A percentile compares a stretch with the other conserved stretches of the same genome.
Conservation (phyloP, 2,797 vertebrate genomes). For the Macroramphosus scolopax region DNA sequence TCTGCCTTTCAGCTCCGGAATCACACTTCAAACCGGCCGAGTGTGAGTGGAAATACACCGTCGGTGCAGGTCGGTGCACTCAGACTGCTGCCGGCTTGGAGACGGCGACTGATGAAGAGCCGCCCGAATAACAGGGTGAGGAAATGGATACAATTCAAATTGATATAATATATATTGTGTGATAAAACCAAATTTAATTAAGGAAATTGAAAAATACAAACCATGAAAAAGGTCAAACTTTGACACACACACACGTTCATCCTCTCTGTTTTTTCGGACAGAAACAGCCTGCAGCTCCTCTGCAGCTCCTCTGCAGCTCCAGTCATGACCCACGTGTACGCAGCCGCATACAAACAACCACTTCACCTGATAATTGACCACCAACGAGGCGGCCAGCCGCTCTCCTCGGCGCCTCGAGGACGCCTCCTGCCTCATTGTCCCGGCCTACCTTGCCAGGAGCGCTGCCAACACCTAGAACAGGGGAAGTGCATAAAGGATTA, state of each 20-base stretch:
- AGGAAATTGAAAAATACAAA: too few relatives aligned
- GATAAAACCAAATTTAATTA: too few relatives aligned
- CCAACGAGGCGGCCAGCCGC: not conserved
- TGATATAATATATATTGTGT: too few relatives aligned
- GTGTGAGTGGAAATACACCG: conserved; percentile 3
- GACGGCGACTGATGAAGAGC: not conserved
- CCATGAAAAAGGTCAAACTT: too few relatives aligned
- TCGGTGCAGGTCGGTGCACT: conserved; percentile 27
- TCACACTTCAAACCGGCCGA: conserved; percentile 28
- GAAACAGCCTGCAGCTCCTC: not conserved
- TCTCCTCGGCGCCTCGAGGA: conserved; percentile 19
- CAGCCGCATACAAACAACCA: conserved; percentile 22
- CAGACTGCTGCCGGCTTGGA: not conserved
- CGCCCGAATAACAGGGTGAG: too few relatives aligned
- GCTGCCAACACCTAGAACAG: conserved; percentile 41
- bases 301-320: conserved; percentile 8
- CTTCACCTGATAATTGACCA: conserved; percentile 37
- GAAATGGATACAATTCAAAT: too few relatives aligned
- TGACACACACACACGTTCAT: not conserved
- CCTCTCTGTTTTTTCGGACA: not conserved
- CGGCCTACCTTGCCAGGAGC: conserved; percentile 33
- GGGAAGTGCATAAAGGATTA: conserved; percentile 67
- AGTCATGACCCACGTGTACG: conserved; percentile 32
- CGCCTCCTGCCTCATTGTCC: conserved; percentile 5
- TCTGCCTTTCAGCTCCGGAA: conserved; percentile 19